Conservation (phyloP, 2,797 vertebrate species). For the Onychomys leucogaster region DNA sequence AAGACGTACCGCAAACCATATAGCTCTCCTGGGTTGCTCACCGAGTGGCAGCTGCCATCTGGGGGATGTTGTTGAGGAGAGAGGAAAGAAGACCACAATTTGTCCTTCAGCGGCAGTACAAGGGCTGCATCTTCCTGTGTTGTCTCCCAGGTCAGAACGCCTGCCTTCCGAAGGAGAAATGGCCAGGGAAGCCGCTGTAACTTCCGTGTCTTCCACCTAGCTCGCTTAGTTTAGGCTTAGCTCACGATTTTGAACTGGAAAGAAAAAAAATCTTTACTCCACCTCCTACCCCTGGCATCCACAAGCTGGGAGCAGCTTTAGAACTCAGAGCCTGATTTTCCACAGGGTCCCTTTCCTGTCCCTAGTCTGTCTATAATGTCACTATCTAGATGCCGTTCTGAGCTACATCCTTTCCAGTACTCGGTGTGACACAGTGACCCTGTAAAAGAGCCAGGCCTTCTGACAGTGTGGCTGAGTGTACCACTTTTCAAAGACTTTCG, state of each 20-base stretch:
- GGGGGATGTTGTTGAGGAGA: background rate
- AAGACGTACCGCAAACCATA: background rate
- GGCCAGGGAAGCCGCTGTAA: background rate
- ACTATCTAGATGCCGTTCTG: background rate
- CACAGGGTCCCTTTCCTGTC: background rate
- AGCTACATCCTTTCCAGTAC: background rate
- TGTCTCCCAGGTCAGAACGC: background rate
- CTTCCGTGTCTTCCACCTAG: background rate
- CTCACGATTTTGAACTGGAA: background rate
- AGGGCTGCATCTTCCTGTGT: background rate
- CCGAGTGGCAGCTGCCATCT: background rate
- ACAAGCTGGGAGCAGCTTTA: background rate
- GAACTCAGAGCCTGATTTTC: background rate
- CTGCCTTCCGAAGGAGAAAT: background rate
- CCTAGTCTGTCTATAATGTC: background rate
- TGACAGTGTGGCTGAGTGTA: background rate
- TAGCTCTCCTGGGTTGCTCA: background rate
- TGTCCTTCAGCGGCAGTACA: constrained; percentile 40
- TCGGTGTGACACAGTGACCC: background rate
- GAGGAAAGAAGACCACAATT: background rate
- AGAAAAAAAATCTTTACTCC: background rate
- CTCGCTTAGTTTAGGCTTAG: background rate
- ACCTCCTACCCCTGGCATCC: no score
- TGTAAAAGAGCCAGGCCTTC: background rate
- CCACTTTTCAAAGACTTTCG: background rate